Conservation (phyloP, 2,113 vertebrate genomes). For the Serilophus lunatus region DNA sequence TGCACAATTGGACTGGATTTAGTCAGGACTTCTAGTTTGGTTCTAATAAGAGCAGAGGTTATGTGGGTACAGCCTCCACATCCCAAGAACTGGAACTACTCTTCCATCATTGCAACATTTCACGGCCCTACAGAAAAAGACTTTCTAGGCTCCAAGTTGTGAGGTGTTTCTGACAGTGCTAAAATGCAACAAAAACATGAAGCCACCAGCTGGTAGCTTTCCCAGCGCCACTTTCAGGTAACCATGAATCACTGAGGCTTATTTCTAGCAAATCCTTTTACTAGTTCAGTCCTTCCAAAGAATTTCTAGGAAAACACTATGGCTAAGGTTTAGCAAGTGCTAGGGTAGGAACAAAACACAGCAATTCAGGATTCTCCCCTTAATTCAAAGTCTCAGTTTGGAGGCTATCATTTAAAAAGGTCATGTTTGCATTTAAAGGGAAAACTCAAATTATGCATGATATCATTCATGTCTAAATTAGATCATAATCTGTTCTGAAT, state of each 20-base stretch:
- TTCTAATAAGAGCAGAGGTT: background rate
- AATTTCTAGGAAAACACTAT: background rate
- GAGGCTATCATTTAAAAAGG: background rate
- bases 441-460: background rate
- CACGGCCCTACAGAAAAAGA: background rate
- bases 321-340: background rate
- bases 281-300: background rate
- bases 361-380: background rate
- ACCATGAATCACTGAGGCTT: background rate
- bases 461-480: background rate
- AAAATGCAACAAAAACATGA: background rate
- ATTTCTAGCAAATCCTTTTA: background rate
- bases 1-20: background rate
- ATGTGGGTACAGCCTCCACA: accelerated
- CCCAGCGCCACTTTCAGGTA: background rate
- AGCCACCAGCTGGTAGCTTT: background rate
- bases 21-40: background rate
- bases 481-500: background rate
- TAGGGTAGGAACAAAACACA: background rate
- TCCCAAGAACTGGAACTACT: background rate
- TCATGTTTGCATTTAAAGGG: too few relatives aligned
- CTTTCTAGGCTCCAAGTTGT: background rate
- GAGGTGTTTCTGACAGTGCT: background rate
- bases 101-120: background rate
- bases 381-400: background rate